phyloP scores from a whole-genome alignment of 2,113 vertebrate genomes.

The Anolis carolinensis region DNA sequence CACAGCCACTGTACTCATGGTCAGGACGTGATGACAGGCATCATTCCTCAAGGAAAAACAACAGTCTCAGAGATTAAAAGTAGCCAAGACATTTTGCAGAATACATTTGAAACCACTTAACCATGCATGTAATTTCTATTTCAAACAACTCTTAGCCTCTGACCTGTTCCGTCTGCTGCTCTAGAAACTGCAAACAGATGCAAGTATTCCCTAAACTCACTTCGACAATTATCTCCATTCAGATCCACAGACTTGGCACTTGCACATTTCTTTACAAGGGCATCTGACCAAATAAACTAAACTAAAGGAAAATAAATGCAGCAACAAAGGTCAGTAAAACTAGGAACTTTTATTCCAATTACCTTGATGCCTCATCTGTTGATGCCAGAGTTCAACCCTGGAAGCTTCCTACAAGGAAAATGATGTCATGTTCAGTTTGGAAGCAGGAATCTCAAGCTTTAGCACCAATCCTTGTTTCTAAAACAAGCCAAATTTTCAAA shows the following conservation, averaged over 20 bases:
- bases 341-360: not conserved
- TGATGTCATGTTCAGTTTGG: not conserved
- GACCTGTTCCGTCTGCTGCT: not conserved
- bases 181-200: not conserved
- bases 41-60: conserved; percentile 6
- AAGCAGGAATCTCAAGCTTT: no score
- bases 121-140: not conserved
- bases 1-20: not conserved
- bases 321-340: not conserved
- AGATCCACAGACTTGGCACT: not conserved
- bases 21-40: not conserved
- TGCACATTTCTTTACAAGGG: not conserved
- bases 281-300: not conserved
- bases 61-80: conserved; percentile 22
- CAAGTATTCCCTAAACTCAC: not conserved
- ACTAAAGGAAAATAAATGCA: not conserved
- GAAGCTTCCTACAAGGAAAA: no score
- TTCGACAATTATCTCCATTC: not conserved
- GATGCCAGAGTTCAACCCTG: not conserved
- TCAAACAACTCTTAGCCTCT: not conserved
- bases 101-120: not conserved
- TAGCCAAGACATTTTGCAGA: not conserved
- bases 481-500: no score
- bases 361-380: not conserved
- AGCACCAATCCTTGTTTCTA: no score